Evolutionary conservation across 1,140 invertebrate species (phyloP), one percentile per base, ranked within the genome.

Genomic region (Drosophila neocordata): DNA sequence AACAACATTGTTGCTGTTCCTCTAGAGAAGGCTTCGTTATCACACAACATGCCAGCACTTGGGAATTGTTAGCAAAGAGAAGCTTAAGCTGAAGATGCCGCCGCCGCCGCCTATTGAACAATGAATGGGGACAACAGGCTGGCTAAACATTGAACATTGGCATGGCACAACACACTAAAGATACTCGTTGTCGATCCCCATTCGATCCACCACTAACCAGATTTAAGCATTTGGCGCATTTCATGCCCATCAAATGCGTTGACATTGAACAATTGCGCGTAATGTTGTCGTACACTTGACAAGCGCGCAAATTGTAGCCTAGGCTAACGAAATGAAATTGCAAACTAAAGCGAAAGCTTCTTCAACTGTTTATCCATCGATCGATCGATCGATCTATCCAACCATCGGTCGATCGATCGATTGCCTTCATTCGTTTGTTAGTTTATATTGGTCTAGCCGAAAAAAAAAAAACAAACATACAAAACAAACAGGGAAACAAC

Each of bases 251-350:
- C 83, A 88, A 88, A 88, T 89, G 83, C 83, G 81, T 77, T 89
- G 83, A 88, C 84, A 88, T 88, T 88, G 83, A 88, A 88, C 83
- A 88, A 88, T 88, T 88, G 83, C 83, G 83, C 84, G 83, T 88
- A 88, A 88, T 88, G 83, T 88, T 88, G 83, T 88, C 83, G 84
- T 88, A 88, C 83, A 88, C 79, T 88, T 88, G 83, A 88, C 83
- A 88, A 88, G 83, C 83, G 83, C 83, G 83, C 83, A 88, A 88
- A 88, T 88, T 88, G 83, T 88, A 88, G 84, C 83, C 79, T 88
- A 37, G 64, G 18, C 35, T 37, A 37, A 38, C 60, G 38, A 62
- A 35, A 62, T 41, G 59, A 55, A 63, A 61, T 66, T 20, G 59
- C 55, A 41, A 48, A 72, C 44, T 70, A 78, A 75, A 71, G 81